A percentile compares a stretch with the other conserved stretches of the same genome.
These are phyloP conservation scores for Helleia helle DNA, from an alignment of 2,888 invertebrate species.

Conservation along the genomic window DNA sequence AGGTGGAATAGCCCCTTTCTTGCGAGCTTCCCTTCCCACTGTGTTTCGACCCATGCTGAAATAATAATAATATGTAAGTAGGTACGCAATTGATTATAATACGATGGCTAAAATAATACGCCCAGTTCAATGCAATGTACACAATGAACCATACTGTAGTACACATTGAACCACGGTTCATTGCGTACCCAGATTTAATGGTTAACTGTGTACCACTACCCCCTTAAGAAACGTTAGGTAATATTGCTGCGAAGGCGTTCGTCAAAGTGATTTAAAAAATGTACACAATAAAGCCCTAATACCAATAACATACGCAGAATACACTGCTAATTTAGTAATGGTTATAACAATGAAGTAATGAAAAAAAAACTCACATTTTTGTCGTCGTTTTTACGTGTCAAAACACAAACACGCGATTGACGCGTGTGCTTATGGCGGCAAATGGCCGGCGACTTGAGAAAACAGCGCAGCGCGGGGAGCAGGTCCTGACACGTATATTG, in stretches of 20 bases:
- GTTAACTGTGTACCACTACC: constrained; percentile 5
- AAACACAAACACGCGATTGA: too few relatives aligned
- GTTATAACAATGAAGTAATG: not conserved
- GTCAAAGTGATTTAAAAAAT: not conserved
- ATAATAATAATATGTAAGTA: not conserved
- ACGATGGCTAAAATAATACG: too few relatives aligned
- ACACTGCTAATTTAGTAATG: not conserved
- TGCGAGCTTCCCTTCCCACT: not conserved
- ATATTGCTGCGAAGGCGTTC: not conserved
- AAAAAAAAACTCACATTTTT: not conserved
- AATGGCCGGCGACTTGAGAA: too few relatives aligned
- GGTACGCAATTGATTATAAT: too few relatives aligned
- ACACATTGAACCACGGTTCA: constrained; percentile 8
- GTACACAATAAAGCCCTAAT: not conserved
- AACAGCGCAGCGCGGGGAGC: too few relatives aligned
- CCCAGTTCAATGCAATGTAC: too few relatives aligned
- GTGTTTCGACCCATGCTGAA: constrained; percentile 5
- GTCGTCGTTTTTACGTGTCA: too few relatives aligned
- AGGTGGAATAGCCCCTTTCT: constrained; percentile 2
- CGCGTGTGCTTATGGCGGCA: too few relatives aligned
- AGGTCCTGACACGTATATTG: too few relatives aligned
- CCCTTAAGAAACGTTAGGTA: not conserved
- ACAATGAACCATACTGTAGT: not conserved
- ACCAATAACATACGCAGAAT: not conserved
- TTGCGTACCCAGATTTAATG: constrained; percentile 6